Evolutionary conservation across 92 coral and sea anemone species (phyloP), one percentile per base, ranked within the genome.

Genomic region (Pocillopora grandis): DNA sequence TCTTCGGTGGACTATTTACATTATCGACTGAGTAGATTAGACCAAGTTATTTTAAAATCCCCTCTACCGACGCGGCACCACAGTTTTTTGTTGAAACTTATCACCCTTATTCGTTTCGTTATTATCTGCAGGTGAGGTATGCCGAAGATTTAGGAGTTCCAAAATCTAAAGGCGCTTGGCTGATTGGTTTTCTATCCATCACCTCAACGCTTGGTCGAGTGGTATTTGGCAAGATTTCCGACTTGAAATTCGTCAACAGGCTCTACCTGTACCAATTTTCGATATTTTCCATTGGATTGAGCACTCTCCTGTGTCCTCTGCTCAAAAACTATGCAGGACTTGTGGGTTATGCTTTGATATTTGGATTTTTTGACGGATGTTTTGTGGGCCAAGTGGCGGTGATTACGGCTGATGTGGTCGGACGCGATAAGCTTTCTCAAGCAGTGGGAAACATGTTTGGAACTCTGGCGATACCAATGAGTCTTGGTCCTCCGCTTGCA

Each of bases 331-430:
- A 94, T 58, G 75, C 92, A 2, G 92, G 92, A 4, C 96, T 96
- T 72, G 91, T 89, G 15, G 80, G 84, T 9, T 96, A 94, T 77
- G 89, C 98, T 20, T 18, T 94, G 36, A 79, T 93, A 18, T 96
- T 96, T 65, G 98, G 98, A 1, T 90, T 96, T 71, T 96, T 96
- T 49, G 98, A 96, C 68, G 98, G 98, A 61, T 96, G 98, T 76
- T 96, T 96, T 63, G 98, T 94, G 11, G 98, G 98, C 10, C 98
- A 96, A 79, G 94, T 96, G 11, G 98, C 95, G 3, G 98, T 96
- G 8, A 93, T 96, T 27, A 96, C 98, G 14, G 97, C 98, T 0
- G 92, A 94, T 83, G 88, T 96, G 19, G 98, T 94, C 35, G 98
- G 98, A 16, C 92, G 88, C 66, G 95, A 94, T 87, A 94, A 96